These are phyloP conservation scores for Aix galericulata DNA, from an alignment of 2,113 vertebrate species.

Conservation along the genomic window DNA sequence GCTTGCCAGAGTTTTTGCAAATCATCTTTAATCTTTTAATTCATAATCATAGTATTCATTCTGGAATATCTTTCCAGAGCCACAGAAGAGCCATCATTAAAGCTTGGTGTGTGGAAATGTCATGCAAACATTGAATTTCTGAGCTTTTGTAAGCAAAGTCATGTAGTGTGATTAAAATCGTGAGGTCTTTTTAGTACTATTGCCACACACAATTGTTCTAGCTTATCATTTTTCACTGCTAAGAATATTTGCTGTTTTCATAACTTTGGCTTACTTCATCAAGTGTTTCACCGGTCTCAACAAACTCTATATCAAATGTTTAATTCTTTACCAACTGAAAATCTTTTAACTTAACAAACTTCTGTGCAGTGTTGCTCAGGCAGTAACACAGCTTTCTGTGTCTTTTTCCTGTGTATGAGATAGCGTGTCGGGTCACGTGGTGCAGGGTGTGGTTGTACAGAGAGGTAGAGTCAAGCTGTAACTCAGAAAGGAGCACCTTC, in stretches of 20 bases:
- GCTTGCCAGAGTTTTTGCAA: not conserved
- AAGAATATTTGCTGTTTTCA: not conserved
- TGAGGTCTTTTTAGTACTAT: not conserved
- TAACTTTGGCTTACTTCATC: not conserved
- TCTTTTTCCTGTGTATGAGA: not conserved
- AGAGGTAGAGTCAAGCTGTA: not conserved
- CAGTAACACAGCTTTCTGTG: not conserved
- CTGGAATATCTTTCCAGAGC: not conserved
- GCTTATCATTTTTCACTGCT: not conserved
- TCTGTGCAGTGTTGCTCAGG: not conserved
- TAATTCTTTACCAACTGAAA: not conserved
- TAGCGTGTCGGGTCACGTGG: not conserved
- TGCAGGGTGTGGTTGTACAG: not conserved
- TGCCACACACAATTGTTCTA: not conserved
- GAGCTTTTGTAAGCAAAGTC: not conserved
- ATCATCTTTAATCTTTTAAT: not conserved
- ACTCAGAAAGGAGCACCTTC: not conserved
- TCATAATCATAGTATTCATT: not conserved
- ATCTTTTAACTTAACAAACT: not conserved
- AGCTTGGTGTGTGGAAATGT: not conserved
- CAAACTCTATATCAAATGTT: not conserved
- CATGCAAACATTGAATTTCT: not conserved
- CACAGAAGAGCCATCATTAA: rapidly evolving
- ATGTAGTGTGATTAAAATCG: rapidly evolving
- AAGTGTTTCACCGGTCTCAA: not conserved